A percentile compares a stretch with the other conserved stretches of the same genome.
Evolutionary conservation across 2,888 invertebrate genomes (phyloP).

Genomic region (Cheiracanthium punctorium): DNA sequence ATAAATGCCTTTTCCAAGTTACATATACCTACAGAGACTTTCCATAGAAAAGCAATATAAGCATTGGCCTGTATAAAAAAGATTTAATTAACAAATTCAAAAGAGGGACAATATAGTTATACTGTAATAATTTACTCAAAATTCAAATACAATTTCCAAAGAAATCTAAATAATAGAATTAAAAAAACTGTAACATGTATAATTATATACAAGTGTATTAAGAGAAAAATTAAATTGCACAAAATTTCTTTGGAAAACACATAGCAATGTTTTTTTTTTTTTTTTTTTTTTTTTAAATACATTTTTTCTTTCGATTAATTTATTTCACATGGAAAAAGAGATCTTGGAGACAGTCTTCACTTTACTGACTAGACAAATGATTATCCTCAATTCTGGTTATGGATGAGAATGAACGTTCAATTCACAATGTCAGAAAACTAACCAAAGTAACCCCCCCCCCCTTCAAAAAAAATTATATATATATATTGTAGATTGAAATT

Average conservation of each 20-base stretch:
- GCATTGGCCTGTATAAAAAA: constrained; percentile 49
- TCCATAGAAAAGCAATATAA: constrained; percentile 51
- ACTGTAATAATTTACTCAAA: constrained; percentile 16
- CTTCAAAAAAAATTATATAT: too few relatives aligned
- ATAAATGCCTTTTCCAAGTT: constrained; percentile 63
- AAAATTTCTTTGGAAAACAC: constrained; percentile 66
- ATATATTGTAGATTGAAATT: too few relatives aligned
- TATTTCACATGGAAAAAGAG: too few relatives aligned
- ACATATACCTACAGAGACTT: constrained; percentile 61
- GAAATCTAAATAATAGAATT: constrained; percentile 14
- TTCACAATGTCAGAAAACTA: too few relatives aligned
- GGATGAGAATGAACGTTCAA: too few relatives aligned
- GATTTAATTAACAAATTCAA: constrained; percentile 47
- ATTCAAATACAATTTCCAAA: constrained; percentile 17
- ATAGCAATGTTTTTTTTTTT: constrained; percentile 30
- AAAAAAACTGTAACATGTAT: background rate
- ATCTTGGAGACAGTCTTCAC: background rate
- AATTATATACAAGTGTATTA: constrained; percentile 57
- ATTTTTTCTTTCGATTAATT: too few relatives aligned
- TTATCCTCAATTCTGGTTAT: background rate
- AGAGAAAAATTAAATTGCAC: constrained; percentile 61
- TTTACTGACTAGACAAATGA: constrained; percentile 52
- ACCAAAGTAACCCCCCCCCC: too few relatives aligned
- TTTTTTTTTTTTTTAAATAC: too few relatives aligned
- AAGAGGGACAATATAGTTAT: constrained; percentile 38